Evolutionary conservation across 53 echinoderm and acorn worm genomes (phyloP), one percentile per base, ranked within the genome.

Genomic region (Zoroaster sp.): DNA sequence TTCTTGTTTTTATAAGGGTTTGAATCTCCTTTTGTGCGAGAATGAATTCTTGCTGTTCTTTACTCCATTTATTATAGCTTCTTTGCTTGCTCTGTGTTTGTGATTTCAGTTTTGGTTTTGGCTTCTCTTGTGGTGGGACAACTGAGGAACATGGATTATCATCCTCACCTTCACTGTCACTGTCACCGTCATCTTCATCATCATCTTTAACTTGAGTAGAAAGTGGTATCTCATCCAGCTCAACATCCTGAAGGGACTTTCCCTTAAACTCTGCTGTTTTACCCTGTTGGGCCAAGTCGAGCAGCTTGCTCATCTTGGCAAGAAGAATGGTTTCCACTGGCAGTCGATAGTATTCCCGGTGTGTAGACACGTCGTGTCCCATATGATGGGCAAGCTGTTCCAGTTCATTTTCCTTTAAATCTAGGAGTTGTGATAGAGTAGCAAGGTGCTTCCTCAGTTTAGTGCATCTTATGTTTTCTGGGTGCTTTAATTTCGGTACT

Each of bases 371-470:
- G 49, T 90, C 38, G 41, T 90, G 93, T 0, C 90, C 93, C 69
- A 93, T 76, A 74, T 90, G 90, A 35, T 40, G 70, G 14, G 90
- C 93, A 2, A 90, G 33, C 53, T 90, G 93, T 49, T 93, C 90
- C 4, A 87, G 42, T 46, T 93, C 92, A 15, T 73, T 42, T 20
- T 54, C 32, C 7, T 75, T 72, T 65, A 90, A 34, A 25, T 78
- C 86, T 13, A 93, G 69, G 2, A 93, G 44, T 45, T 93, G 93
- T n/a, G 93, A 90, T 4, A 88, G 34, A 4, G 87, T 88, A 0
- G 90, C 90, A 2, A 90, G 65, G 67, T 93, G 92, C 37, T 94
- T 94, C 20, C 94, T 35, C 30, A 94, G 80, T 76, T 90, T 77
- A 2, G 92, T 94, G 15, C 87, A 72, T 55, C 78, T 59, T 1